A percentile compares a stretch with the other conserved stretches of the same genome.
Conservation (phyloP, 2,113 vertebrate species). For the Myocastor coypus region DNA sequence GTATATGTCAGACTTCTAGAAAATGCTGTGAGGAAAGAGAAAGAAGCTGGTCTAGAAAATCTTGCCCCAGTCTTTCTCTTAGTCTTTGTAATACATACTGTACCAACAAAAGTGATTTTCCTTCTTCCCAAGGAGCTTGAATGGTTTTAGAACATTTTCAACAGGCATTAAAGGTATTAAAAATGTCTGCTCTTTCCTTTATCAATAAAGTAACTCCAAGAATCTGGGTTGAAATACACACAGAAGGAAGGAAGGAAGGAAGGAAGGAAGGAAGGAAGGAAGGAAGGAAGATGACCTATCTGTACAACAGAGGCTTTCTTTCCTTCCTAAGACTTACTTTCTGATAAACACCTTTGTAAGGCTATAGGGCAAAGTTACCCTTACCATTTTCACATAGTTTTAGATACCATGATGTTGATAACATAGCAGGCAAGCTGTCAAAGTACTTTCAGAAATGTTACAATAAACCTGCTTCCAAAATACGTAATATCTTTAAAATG, state of each 20-base stretch:
- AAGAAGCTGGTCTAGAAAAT: not conserved
- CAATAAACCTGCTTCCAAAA: not conserved
- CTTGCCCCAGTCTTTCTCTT: not conserved
- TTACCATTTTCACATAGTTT: slow-evolving; percentile 8
- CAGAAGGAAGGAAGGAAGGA: not conserved
- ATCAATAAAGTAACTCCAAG: slow-evolving; percentile 9
- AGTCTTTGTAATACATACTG: not conserved
- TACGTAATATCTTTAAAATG: slow-evolving; percentile 33
- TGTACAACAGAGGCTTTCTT: not conserved
- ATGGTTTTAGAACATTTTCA: not conserved
- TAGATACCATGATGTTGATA: not conserved
- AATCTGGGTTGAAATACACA: not conserved
- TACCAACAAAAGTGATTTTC: not conserved
- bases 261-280: too few relatives aligned
- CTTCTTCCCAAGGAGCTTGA: not conserved
- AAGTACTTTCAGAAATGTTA: slow-evolving; percentile 36
- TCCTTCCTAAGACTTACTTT: not conserved
- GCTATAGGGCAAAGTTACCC: not conserved
- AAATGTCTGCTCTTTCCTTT: not conserved
- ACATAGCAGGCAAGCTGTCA: not conserved
- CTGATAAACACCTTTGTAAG: slow-evolving; percentile 27
- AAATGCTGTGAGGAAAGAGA: not conserved
- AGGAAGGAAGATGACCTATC: not conserved
- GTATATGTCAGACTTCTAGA: not conserved
- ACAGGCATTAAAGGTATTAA: not conserved